A percentile compares a stretch with the other conserved stretches of the same genome.
Evolutionary conservation across 2,888 invertebrate species (phyloP).

Genomic region (Tenodera sinensis): DNA sequence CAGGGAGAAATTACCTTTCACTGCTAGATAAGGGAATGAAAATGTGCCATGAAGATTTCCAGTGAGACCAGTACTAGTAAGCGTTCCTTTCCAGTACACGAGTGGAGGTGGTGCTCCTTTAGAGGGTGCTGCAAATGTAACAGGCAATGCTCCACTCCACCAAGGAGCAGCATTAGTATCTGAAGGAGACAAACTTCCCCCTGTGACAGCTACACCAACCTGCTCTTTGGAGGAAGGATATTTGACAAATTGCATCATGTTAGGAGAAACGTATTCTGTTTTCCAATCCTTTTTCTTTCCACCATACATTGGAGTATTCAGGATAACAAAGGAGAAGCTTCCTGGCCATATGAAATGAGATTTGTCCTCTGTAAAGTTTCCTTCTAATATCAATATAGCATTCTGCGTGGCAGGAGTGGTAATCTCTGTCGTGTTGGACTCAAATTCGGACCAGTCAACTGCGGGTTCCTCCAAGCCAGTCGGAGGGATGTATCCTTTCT

Average conservation of each 20-base stretch:
- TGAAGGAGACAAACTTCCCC: not conserved
- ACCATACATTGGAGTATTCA: not conserved
- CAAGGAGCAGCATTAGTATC: not conserved
- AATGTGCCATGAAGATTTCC: not conserved
- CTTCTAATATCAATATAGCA: not conserved
- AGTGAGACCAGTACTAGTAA: not conserved
- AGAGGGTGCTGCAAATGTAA: not conserved
- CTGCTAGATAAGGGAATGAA: not conserved
- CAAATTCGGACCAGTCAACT: not conserved
- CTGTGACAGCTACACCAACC: not conserved
- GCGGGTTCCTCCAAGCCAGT: not conserved
- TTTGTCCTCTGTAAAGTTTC: slow-evolving; percentile 22
- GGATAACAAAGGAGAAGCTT: not conserved
- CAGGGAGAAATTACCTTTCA: not conserved
- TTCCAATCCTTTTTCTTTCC: not conserved
- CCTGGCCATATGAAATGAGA: slow-evolving; percentile 1
- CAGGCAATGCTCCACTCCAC: not conserved
- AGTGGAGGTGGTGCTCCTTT: not conserved
- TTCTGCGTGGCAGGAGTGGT: not conserved
- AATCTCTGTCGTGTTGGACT: not conserved
- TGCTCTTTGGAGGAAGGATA: not conserved
- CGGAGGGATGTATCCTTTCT: not conserved
- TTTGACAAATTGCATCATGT: not conserved
- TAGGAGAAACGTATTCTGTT: not conserved
- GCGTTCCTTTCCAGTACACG: not conserved